phyloP scores from a whole-genome alignment of 2,888 invertebrate genomes.

The Microctonus aethiopoides region DNA sequence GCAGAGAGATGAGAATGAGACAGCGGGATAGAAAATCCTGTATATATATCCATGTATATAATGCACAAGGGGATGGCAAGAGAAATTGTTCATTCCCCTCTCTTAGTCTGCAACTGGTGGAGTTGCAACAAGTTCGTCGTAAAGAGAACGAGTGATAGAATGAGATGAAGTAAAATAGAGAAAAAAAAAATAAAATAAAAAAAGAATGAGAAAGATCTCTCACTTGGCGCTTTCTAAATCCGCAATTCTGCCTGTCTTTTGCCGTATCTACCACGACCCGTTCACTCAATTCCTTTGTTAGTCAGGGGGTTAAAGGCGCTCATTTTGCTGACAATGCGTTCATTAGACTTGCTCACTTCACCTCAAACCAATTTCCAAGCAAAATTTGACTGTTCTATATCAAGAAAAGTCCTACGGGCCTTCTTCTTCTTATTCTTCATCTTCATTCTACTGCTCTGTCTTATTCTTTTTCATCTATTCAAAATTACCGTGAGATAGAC shows the following conservation, averaged over 20 bases:
- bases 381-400: slow-evolving; percentile 27
- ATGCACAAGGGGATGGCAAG: background rate
- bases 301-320: slow-evolving; percentile 25
- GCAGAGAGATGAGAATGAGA: background rate
- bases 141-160: background rate
- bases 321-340: slow-evolving; percentile 50
- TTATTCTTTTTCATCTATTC: too few species aligned
- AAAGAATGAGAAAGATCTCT: background rate
- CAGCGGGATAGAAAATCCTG: background rate
- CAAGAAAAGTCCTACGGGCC: slow-evolving; percentile 5
- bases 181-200: background rate
- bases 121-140: slow-evolving; percentile 24
- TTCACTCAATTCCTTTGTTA: slow-evolving; percentile 21
- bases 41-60: background rate
- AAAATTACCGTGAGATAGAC: background rate
- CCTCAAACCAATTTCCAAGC: slow-evolving; percentile 14
- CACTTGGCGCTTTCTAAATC: slow-evolving; percentile 20
- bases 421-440: background rate
- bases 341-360: slow-evolving; percentile 39
- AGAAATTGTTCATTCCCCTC: slow-evolving; percentile 4
- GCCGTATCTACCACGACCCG: slow-evolving; percentile 19
- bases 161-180: background rate
- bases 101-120: slow-evolving; percentile 25
- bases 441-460: too few species aligned
- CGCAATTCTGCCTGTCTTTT: slow-evolving; percentile 20